A percentile compares a stretch with the other conserved stretches of the same genome.
These are phyloP conservation scores for Valencia hispanica DNA, from an alignment of 2,797 vertebrate genomes.

Conservation along the genomic window DNA sequence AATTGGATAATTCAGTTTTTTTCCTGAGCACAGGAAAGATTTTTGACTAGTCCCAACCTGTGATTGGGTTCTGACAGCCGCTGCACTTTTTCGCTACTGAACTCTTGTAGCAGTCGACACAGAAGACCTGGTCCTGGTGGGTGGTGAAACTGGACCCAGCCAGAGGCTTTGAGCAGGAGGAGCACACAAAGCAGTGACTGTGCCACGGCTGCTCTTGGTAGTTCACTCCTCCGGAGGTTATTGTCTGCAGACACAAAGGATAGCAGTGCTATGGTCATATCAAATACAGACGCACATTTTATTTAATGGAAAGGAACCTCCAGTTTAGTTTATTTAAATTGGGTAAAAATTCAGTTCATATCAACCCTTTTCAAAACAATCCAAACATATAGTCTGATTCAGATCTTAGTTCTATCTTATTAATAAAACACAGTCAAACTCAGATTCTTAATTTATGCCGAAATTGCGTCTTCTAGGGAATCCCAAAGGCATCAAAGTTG, in stretches of 20 bases:
- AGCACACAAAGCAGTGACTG: conserved; percentile 93
- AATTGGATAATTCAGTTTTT: not conserved
- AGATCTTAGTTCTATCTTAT: not conserved
- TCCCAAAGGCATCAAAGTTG: too few relatives aligned
- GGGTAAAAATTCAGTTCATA: not conserved
- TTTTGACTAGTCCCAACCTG: conserved; percentile 74
- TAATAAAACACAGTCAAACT: not conserved
- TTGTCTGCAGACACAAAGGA: conserved; percentile 79
- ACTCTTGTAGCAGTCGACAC: conserved; percentile 95
- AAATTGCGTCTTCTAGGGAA: too few relatives aligned
- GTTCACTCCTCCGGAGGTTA: conserved; percentile 93
- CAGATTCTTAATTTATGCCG: too few relatives aligned
- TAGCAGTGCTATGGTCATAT: not conserved
- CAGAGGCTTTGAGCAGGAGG: conserved; percentile 90
- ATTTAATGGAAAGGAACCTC: not conserved
- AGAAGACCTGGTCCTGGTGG: conserved; percentile 92
- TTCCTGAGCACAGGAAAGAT: not conserved
- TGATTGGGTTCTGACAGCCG: conserved; percentile 94
- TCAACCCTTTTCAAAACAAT: not conserved
- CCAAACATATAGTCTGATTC: not conserved
- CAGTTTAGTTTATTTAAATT: not conserved
- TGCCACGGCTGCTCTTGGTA: conserved; percentile 98
- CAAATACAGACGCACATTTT: not conserved
- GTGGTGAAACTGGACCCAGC: conserved; percentile 92
- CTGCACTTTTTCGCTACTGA: conserved; percentile 95